These are phyloP conservation scores for Argyrosomus regius DNA, from an alignment of 2,797 vertebrate species.

Conservation along the genomic window DNA sequence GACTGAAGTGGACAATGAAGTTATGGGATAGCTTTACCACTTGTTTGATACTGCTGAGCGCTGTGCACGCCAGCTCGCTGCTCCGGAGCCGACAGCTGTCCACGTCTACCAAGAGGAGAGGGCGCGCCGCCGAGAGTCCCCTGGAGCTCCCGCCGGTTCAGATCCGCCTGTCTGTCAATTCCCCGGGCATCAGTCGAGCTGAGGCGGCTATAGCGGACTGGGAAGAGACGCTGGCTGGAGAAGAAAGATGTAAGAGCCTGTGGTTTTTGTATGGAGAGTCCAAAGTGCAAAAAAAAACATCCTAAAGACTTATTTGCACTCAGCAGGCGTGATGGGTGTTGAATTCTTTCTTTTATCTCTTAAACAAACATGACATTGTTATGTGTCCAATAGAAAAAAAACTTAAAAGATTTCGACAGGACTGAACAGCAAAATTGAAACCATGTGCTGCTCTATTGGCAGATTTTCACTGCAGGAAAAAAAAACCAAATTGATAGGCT, in stretches of 20 bases:
- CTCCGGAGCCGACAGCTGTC: conserved; percentile 37
- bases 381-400: background rate
- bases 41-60: conserved; percentile 80
- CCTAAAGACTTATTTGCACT: background rate
- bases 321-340: no score
- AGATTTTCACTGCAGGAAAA: background rate
- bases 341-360: background rate
- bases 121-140: conserved; percentile 59
- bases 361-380: background rate
- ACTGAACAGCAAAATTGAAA: background rate
- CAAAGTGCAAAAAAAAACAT: conserved; percentile 6
- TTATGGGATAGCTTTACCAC: conserved; percentile 83
- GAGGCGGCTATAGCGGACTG: conserved; percentile 7
- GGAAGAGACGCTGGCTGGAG: conserved; percentile 39
- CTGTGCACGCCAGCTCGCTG: conserved; percentile 62
- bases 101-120: conserved; percentile 41
- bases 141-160: conserved; percentile 69
- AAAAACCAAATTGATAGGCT: background rate
- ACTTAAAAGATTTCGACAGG: background rate
- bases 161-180: conserved; percentile 41
- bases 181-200: conserved; percentile 31
- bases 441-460: background rate
- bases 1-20: conserved; percentile 82
- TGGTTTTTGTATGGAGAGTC: background rate
- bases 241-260: conserved; percentile 63